Evolutionary conservation across 2,797 vertebrate genomes (phyloP), one percentile per base, ranked within the genome.

Genomic region (Eulemur rubriventer): DNA sequence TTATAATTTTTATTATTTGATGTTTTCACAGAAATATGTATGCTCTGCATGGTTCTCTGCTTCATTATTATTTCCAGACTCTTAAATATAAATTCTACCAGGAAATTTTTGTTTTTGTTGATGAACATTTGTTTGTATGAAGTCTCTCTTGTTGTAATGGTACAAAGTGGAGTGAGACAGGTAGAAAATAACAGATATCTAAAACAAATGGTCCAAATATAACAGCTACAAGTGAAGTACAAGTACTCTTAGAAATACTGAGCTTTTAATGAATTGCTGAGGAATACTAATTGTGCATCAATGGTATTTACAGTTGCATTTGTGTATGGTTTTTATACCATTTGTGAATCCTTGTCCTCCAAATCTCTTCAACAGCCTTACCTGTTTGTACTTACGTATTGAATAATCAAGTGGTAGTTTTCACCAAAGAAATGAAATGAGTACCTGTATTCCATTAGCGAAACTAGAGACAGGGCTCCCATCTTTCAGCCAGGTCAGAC

Each of bases 401-500:
- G 48, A 96, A 46, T 10, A 35, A 20, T 3, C 6, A 59, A 14
- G 12, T 35, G 35, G 35, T 33, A 65, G 7, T 50, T 70, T 57
- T 50, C 0, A 81, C 52, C 13, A 90, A 78, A 55, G 63, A 65
- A 59, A 75, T 48, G 30, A 75, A 79, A 63, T 1, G 10, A 17
- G 35, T 98, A 99, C 99, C 99, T 99, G 99, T 43, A 99, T 98
- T 89, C 99, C 99, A 2, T 99, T 98, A 13, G 99, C 98, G 5
- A 99, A 98, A 82, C 99, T 99, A 72, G 99, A 99, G 73, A 99
- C 99, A 0, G 99, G 99, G 96, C 99, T 99, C 65, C 99, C 99
- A 33, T 99, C 99, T 98, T 99, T 99, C 78, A 99, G 98, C 99
- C 99, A 99, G 0, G 99, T 99, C 97, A 99, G 99, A 98, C 99